Conservation (phyloP, 1,140 invertebrate genomes). For the Drusus annulatus region DNA sequence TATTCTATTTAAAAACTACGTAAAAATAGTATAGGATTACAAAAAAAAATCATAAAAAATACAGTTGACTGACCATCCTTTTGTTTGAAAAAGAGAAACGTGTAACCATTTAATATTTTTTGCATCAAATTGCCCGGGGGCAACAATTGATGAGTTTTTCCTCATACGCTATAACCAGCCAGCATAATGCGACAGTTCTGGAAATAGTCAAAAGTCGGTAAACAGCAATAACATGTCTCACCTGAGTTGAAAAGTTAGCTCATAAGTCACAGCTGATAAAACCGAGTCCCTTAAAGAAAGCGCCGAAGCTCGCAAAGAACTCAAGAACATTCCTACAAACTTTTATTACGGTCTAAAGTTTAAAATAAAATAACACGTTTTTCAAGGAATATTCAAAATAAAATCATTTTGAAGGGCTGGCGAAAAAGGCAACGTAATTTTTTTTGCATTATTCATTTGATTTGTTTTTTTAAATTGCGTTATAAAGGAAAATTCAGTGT, state of each 20-base stretch:
- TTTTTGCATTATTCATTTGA: not conserved
- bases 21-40: too few species aligned
- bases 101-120: too few species aligned
- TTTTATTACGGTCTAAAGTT: conserved; percentile 10
- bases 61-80: too few species aligned
- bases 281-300: not conserved
- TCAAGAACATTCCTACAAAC: not conserved
- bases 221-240: conserved; percentile 6
- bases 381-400: not conserved
- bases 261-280: conserved; percentile 11
- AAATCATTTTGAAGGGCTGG: conserved; percentile 1
- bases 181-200: not conserved
- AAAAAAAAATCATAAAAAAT: too few species aligned
- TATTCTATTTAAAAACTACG: too few species aligned
- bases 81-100: too few species aligned
- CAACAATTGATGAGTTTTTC: too few species aligned
- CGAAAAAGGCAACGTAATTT: not conserved
- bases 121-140: too few species aligned
- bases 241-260: not conserved
- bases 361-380: not conserved
- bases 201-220: not conserved
- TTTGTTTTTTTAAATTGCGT: conserved; percentile 1
- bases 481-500: not conserved
- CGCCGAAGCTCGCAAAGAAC: not conserved
- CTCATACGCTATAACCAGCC: too few species aligned